Base-by-base conservation (phyloP, 1,140 invertebrate species). In the Pseudobourletiella spinata region DNA sequence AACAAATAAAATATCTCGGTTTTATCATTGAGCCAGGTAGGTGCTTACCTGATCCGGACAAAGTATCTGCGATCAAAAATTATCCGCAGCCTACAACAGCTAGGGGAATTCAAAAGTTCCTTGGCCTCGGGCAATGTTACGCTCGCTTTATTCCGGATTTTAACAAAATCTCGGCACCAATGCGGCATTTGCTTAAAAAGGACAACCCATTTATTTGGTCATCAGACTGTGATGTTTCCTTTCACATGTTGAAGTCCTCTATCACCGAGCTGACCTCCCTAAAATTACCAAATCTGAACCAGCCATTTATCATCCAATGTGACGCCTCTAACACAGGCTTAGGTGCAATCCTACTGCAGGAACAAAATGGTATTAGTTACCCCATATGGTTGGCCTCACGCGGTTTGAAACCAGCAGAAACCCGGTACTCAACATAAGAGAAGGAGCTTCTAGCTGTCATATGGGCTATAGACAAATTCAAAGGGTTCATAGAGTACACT, bases 371-470 rank as follows among this genome's bases (percentile, higher is more conserved):
- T n/a, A 25, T 25, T 0, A 14, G 1, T 1, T 54, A 42, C 30
- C 75, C 74, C 8, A 68, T 79, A 2, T 67, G 69, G 22, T 79
- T 72, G 72, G 73, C 76, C 4, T 75, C 72, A 14, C 59, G 73
- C 59, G 63, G 64, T 15, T 67, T 79, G 16, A 74, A 66, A 11
- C 56, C 64, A 20, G 62, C 72, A 20, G 72, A 78, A 64, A 26
- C 63, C 42, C 71, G 72, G 25, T 79, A 74, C 61, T 60, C 75
- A 6, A 72, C 74, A 63, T 78, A 77, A 20, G 76, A 80, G 63
- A 79, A 77, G 55, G 75, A 79, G 67, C 62, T 72, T 14, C 64
- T 76, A 28, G 73, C 72, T 46, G 71, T 77, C 3, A 60, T 65
- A 28, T 73, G 69, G 71, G 71, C 66, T 25, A 69, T 43, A 63